Percentiles rank a stretch among this genome's conserved stretches.
phyloP scores from a whole-genome alignment of 64 coral and sea anemone species.

The Montipora sp. region DNA sequence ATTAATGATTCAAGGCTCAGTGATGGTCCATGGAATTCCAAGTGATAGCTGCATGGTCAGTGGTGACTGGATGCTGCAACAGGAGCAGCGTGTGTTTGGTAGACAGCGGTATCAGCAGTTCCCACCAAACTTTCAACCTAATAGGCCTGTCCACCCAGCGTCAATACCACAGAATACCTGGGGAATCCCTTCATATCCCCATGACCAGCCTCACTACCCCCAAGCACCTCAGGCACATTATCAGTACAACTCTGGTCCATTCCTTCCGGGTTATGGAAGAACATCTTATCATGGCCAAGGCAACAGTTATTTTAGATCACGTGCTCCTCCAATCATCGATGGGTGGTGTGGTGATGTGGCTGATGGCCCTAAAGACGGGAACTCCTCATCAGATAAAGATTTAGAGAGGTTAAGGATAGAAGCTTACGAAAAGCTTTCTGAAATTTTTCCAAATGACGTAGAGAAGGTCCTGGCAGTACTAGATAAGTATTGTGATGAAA shows the following conservation, averaged over 20 bases:
- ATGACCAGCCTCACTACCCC: constrained; percentile 1
- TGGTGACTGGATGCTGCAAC: constrained; percentile 59
- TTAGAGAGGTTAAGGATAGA: constrained; percentile 63
- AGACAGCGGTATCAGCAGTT: background rate
- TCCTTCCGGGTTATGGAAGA: background rate
- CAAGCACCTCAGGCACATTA: constrained; percentile 57
- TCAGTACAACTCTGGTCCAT: constrained; percentile 48
- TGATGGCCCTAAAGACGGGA: constrained; percentile 54
- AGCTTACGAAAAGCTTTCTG: constrained; percentile 76
- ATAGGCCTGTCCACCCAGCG: background rate
- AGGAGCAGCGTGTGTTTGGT: constrained; percentile 49
- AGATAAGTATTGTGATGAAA: constrained; percentile 73
- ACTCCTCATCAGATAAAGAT: constrained; percentile 5
- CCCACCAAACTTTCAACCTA: background rate
- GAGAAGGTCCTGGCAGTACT: constrained; percentile 79
- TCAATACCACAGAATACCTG: constrained; percentile 12
- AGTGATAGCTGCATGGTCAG: constrained; percentile 38
- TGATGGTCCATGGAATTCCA: constrained; percentile 44
- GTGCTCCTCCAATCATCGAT: constrained; percentile 71
- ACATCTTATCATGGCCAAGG: constrained; percentile 66
- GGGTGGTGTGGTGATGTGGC: constrained; percentile 60
- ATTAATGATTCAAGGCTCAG: constrained; percentile 30
- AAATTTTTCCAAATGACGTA: constrained; percentile 81
- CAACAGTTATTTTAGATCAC: constrained; percentile 67
- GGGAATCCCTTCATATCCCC: constrained; percentile 10